phyloP scores from a whole-genome alignment of 2,797 vertebrate genomes.

The Picus viridis region DNA sequence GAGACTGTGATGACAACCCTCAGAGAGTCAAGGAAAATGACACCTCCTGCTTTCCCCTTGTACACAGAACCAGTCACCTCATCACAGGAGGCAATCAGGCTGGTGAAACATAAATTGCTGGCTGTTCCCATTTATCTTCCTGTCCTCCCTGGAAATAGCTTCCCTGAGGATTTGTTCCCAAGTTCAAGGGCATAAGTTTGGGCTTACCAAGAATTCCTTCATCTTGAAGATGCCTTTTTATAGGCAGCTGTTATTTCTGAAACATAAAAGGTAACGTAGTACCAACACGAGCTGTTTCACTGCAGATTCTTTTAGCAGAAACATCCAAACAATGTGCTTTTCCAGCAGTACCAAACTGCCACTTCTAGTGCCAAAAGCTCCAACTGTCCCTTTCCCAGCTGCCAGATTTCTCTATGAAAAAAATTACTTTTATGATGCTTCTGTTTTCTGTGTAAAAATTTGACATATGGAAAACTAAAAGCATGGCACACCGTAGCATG shows the following conservation, averaged over 20 bases:
- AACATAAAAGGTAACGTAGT: background rate
- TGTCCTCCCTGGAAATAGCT: background rate
- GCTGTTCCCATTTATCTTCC: background rate
- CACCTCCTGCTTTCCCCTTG: background rate
- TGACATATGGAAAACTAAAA: background rate
- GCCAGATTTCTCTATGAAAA: slow-evolving; percentile 1
- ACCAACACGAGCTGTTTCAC: background rate
- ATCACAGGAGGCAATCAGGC: background rate
- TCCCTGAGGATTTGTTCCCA: background rate
- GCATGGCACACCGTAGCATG: background rate
- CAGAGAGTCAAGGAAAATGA: background rate
- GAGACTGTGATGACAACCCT: background rate
- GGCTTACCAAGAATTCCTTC: background rate
- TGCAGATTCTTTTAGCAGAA: slow-evolving; percentile 22
- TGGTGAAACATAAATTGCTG: background rate
- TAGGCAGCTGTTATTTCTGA: slow-evolving; percentile 24
- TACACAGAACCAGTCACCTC: background rate
- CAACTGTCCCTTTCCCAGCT: slow-evolving; percentile 40
- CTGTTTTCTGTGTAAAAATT: slow-evolving; percentile 1
- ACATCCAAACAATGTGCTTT: slow-evolving; percentile 22
- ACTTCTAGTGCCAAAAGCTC: slow-evolving; percentile 45
- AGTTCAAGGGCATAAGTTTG: background rate
- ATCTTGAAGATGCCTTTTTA: background rate
- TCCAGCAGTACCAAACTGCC: background rate
- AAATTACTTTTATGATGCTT: background rate